Evolutionary conservation across 2,113 vertebrate genomes (phyloP), one percentile per base, ranked within the genome.

Genomic region (Piaya cayana): DNA sequence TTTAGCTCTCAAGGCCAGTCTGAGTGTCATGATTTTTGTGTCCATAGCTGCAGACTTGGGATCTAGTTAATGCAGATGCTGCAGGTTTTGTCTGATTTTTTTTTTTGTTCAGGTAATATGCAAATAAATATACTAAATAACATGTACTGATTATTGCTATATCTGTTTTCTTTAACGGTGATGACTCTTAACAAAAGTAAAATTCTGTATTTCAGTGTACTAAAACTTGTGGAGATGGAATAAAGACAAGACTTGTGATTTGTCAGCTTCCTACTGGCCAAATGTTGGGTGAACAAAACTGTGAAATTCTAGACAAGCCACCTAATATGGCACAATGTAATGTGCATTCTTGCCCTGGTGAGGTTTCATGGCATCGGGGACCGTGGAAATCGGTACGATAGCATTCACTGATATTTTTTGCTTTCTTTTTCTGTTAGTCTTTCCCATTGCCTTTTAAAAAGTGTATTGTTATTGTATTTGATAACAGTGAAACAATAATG

Each of bases 341-440:
- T 86, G 94, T 97, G 91, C 98, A 99, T 72, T 97, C 98, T 86
- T 99, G 99, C 96, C 98, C 98, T 64, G 98, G 98, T 95, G 98
- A 98, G 34, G 98, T 98, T 86, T 98, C 98, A 96, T 99, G 99
- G 99, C 98, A 98, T 97, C 98, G 98, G 97, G 98, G 97, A 97
- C 98, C 98, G 1, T 99, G 99, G 99, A 99, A 99, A 97, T 99
- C 97, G 99, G 99, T 99, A 99, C 96, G 99, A 99, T 99, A 99
- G 98, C 93, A 90, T 96, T 98, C 92, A 95, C 72, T 95, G 83
- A 85, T 96, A 95, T 87, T 77, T 93, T 92, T 82, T 5, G 20
- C 62, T 93, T 65, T 56, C 82, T 76, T 65, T 17, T 77, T 93
- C 87, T 93, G 79, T 59, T 30, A n/a, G 37, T 88, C 7, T 69